phyloP scores from a whole-genome alignment of 2,113 vertebrate species.

The Fregata magnificens region DNA sequence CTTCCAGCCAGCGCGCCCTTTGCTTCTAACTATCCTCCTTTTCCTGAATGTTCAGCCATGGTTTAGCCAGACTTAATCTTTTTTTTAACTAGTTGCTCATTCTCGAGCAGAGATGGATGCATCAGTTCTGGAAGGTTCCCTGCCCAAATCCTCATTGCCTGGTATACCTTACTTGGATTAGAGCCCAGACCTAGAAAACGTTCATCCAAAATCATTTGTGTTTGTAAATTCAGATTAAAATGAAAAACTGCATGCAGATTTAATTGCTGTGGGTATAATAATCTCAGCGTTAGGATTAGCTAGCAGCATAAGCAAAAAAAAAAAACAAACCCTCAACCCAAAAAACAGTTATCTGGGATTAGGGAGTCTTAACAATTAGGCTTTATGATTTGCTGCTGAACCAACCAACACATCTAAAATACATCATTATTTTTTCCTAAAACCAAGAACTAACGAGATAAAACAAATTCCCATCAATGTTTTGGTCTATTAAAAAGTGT shows the following conservation, averaged over 20 bases:
- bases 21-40: not conserved
- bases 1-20: not conserved
- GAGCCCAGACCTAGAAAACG: not conserved
- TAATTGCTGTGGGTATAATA: not conserved
- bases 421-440: not conserved
- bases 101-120: accelerated
- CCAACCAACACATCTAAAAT: not conserved
- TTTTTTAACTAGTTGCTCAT: not conserved
- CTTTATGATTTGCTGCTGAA: not conserved
- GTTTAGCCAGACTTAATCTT: not conserved
- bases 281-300: not conserved
- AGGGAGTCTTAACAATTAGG: not conserved
- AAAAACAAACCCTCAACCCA: not conserved
- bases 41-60: not conserved
- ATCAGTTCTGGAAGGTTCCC: not conserved
- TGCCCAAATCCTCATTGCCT: not conserved
- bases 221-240: not conserved
- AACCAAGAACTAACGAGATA: not conserved
- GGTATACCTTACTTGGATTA: not conserved
- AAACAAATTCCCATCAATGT: not conserved
- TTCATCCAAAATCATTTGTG: not conserved
- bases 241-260: not conserved
- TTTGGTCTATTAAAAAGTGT: not conserved
- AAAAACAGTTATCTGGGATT: not conserved
- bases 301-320: not conserved